Base-by-base conservation (phyloP, 1,140 invertebrate genomes). In the Propsilocerus akamusi region DNA sequence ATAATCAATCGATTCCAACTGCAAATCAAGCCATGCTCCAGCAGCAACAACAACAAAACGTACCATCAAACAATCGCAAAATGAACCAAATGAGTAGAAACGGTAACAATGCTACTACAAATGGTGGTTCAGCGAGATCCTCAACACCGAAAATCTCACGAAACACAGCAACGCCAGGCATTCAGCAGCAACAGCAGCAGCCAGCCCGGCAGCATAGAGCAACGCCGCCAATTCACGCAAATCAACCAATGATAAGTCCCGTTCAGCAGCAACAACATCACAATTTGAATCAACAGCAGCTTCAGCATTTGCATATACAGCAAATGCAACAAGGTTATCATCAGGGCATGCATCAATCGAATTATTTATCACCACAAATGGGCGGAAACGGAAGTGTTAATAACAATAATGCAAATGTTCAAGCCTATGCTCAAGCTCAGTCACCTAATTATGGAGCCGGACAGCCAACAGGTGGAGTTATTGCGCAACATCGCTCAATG, bases 401-500 rank as follows among this genome's bases (percentile, higher is more conserved):
- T n/a, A n/a, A n/a, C n/a, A n/a, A n/a, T n/a, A n/a, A n/a, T n/a
- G n/a, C n/a, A n/a, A n/a, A n/a, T n/a, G n/a, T n/a, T n/a, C n/a
- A n/a, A n/a, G n/a, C n/a, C 8, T 71, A 72, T 52, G 63, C 63
- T 49, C 53, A 69, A 7, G 55, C 67, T 8, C 71, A 73, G 53
- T 66, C 72, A 2, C 68, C 74, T 49, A 76, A 77, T 51, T 51
- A 73, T 75, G 64, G 67, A 72, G 55, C 74, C 70, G 53, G 72
- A 77, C 0, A 74, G 78, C n/a, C 76, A 77, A 51, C 75, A 75
- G n/a, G n/a, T n/a, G n/a, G n/a, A n/a, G 34, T 32, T 5, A 54
- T 69, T 0, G 66, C 68, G 41, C 68, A 69, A 47, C 66, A 65
- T 51, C 55, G 69, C 7, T 41, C 34, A 26, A 71, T 72, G 68